Conservation (phyloP, 2,797 vertebrate species). For the Characodon lateralis region DNA sequence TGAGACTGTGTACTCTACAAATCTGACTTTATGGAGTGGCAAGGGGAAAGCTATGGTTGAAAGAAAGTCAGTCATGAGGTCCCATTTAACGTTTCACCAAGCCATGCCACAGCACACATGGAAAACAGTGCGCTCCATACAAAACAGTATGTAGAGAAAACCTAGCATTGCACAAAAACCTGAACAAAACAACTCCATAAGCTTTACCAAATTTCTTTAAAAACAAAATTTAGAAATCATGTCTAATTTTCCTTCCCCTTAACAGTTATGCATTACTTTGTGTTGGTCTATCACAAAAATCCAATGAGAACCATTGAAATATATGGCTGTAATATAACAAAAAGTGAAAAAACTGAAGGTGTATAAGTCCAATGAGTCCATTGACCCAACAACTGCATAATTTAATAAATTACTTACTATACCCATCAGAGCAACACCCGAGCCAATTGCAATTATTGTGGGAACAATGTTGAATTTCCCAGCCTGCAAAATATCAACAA, state of each 20-base stretch:
- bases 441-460: constrained; percentile 91
- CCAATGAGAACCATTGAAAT: neutral
- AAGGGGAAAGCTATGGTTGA: no score
- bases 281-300: neutral
- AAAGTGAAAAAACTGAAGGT: neutral
- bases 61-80: no score
- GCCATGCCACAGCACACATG: no score
- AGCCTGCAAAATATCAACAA: constrained; percentile 82
- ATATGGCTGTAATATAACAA: neutral
- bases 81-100: no score
- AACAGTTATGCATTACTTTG: neutral
- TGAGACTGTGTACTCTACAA: no score
- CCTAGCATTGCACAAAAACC: no score
- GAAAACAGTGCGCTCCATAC: no score
- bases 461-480: constrained; percentile 96
- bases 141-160: no score
- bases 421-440: constrained; percentile 92
- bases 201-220: neutral
- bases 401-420: constrained; percentile 82
- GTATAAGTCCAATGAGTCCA: neutral
- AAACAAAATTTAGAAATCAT: neutral
- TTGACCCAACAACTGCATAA: neutral
- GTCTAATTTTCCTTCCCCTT: neutral
- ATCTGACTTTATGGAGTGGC: no score
- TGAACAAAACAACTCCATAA: constrained; percentile 1